Percentiles rank a stretch among this genome's conserved stretches.
Evolutionary conservation across 2,113 vertebrate genomes (phyloP).

Genomic region (Bubo scandiacus): DNA sequence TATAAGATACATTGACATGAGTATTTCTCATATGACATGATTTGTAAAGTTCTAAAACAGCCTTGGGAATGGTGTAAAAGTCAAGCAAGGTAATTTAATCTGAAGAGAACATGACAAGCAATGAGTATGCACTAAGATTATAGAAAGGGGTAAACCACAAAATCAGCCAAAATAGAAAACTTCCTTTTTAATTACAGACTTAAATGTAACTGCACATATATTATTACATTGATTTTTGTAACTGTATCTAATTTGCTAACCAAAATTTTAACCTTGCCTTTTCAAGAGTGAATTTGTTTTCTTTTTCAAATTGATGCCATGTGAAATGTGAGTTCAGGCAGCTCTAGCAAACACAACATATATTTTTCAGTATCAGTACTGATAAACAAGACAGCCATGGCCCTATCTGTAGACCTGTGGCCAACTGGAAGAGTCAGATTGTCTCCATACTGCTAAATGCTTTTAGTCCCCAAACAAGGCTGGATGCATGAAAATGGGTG

Average conservation of each 20-base stretch:
- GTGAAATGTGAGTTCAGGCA: not conserved
- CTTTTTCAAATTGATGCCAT: not conserved
- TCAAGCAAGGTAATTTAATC: not conserved
- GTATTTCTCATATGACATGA: not conserved
- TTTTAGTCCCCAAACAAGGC: not conserved
- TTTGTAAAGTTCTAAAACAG: not conserved
- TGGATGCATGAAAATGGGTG: not conserved
- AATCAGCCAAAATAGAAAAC: not conserved
- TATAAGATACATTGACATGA: not conserved
- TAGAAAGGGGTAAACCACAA: not conserved
- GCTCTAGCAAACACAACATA: not conserved
- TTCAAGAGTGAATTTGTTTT: not conserved
- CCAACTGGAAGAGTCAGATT: not conserved
- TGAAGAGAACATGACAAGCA: not conserved
- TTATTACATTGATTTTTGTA: not conserved
- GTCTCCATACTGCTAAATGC: not conserved
- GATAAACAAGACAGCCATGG: not conserved
- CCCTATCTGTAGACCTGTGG: not conserved
- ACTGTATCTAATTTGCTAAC: not conserved
- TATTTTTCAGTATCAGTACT: not conserved
- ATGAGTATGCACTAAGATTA: not conserved
- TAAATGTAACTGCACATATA: not conserved
- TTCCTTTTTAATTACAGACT: not conserved
- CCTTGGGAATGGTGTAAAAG: not conserved
- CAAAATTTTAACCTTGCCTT: not conserved